Percentiles rank a stretch among this genome's conserved stretches.
phyloP scores from a whole-genome alignment of 2,888 invertebrate species.

The Linyphia triangularis region DNA sequence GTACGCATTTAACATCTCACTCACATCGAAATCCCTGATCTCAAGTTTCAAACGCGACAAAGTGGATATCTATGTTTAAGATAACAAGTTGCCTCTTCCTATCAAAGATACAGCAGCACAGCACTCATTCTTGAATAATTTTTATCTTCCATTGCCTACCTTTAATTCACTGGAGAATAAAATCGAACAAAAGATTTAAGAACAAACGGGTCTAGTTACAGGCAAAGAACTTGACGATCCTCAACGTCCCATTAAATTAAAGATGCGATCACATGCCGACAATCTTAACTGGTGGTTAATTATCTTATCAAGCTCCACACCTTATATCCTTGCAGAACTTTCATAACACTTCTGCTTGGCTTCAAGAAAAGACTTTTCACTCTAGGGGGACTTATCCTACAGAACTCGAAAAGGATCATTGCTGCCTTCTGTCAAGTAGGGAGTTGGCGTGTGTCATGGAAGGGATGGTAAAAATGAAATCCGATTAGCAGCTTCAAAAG shows the following conservation, averaged over 20 bases:
- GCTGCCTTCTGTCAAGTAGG: neutral
- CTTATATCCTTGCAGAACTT: neutral
- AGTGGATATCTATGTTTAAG: neutral
- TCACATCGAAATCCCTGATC: neutral
- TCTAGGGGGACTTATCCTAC: constrained; percentile 1
- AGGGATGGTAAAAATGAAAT: constrained; percentile 32
- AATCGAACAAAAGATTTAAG: neutral
- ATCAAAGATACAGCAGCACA: neutral
- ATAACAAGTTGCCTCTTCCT: neutral
- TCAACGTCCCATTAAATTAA: constrained; percentile 30
- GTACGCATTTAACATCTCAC: neutral
- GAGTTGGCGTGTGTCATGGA: neutral
- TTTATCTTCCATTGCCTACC: neutral
- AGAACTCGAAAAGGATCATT: neutral
- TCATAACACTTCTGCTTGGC: constrained; percentile 11
- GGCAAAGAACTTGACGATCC: neutral
- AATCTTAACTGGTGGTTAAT: constrained; percentile 50
- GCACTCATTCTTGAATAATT: constrained; percentile 7
- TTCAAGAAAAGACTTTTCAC: constrained; percentile 18
- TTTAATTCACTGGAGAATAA: neutral
- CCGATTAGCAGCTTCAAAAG: constrained; percentile 55
- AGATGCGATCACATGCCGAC: constrained; percentile 34
- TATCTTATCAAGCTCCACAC: constrained; percentile 18
- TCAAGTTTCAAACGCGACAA: neutral
- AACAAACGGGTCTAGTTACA: constrained; percentile 10